Conservation (phyloP, 2,113 vertebrate genomes). For the Ia io region DNA sequence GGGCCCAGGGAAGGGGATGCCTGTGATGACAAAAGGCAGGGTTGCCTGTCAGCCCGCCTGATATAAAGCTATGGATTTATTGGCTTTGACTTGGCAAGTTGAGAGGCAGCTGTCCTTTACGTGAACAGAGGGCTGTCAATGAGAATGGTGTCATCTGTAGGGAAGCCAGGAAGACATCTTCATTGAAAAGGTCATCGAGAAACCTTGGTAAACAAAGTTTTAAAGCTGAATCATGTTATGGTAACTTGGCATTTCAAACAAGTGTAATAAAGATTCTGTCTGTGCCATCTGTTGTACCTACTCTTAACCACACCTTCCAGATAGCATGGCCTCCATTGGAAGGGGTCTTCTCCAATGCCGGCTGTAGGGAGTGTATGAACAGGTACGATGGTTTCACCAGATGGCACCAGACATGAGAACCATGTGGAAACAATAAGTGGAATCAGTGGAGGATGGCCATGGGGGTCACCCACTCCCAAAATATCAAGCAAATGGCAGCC, state of each 20-base stretch:
- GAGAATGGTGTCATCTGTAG: slow-evolving; percentile 75
- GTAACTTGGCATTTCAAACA: slow-evolving; percentile 71
- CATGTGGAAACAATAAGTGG: background rate
- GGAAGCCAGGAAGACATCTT: slow-evolving; percentile 72
- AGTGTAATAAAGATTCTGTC: slow-evolving; percentile 49
- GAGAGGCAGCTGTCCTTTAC: slow-evolving; percentile 85
- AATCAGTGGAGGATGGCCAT: background rate
- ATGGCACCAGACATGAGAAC: background rate
- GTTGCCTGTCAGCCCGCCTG: slow-evolving; percentile 84
- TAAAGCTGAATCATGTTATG: slow-evolving; percentile 67
- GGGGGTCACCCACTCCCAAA: background rate
- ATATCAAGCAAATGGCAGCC: background rate
- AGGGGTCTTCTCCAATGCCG: background rate
- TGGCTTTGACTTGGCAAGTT: slow-evolving; percentile 89
- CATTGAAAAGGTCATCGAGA: slow-evolving; percentile 74
- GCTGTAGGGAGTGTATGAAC: background rate
- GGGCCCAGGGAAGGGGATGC: slow-evolving; percentile 83
- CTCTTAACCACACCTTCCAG: slow-evolving; percentile 66
- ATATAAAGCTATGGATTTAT: slow-evolving; percentile 89
- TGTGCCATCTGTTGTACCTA: slow-evolving; percentile 54
- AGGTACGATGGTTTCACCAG: background rate
- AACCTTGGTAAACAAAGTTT: slow-evolving; percentile 76
- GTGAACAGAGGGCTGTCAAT: slow-evolving; percentile 72
- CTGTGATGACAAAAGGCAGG: slow-evolving; percentile 88
- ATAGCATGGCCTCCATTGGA: slow-evolving; percentile 34